Base-by-base conservation (phyloP, 2,797 vertebrate genomes). In the Halcyon smyrnensis region DNA sequence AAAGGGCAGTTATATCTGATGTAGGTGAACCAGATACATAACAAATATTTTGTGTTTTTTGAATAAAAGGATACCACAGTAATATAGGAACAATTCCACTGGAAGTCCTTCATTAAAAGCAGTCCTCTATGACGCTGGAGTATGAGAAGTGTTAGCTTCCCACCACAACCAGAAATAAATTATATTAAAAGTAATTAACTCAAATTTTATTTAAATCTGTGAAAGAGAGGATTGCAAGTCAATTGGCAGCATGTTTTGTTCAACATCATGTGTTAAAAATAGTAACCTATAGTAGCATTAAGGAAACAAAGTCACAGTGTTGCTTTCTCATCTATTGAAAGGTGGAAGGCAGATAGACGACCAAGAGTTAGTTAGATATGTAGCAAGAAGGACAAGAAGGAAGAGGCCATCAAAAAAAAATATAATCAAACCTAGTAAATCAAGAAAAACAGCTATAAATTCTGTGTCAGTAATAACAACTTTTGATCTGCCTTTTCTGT, bases 1-100 rank as follows among this genome's bases (percentile, higher is more conserved):
- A 91, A 92, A 84, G 57, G 84, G 65, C 73, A 76, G n/a, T 36
- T 19, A 68, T 86, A 73, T 73, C 80, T 90, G 50, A 91, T 69
- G 16, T 27, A 78, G 43, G 30, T 79, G 73, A 93, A 88, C 57
- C 17, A 95, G 83, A 86, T 92, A 87, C 65, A 82, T 81, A 90
- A 77, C 12, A 89, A 94, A 68, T 88, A 92, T 69, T 71, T 77
- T 34, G 19, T 67, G 2, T 2, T 53, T 60, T 94, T 82, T 17
- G 9, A 94, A 46, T 46, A 83, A 34, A 56, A 92, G 12, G 8
- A 20, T 65, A 37, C 51, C 48, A 57, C 16, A 53, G 48, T 23
- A 46, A 17, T 67, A 20, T 41, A 69, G 78, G 53, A 91, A 68
- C 15, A 67, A 1, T 88, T 90, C 12, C 13, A 65, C 41, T 64